phyloP scores from a whole-genome alignment of 2,113 vertebrate genomes.

The Eudorcas thomsonii region DNA sequence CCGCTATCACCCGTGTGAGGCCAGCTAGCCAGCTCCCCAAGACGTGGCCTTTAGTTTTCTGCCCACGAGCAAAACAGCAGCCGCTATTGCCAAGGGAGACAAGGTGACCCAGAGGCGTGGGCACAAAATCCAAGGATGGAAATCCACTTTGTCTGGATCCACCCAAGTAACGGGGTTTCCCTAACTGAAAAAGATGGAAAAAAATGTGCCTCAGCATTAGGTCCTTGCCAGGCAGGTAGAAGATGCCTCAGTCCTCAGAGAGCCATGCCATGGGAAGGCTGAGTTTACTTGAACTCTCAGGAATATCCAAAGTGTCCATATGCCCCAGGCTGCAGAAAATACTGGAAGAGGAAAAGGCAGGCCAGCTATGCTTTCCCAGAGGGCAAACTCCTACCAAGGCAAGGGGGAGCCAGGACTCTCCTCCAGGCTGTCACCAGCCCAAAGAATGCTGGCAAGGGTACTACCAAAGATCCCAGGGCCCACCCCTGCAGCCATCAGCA shows the following conservation, averaged over 20 bases:
- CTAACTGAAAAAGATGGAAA: neutral
- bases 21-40: slow-evolving; percentile 21
- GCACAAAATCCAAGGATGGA: slow-evolving; percentile 46
- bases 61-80: slow-evolving; percentile 56
- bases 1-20: neutral
- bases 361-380: neutral
- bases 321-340: neutral
- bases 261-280: neutral
- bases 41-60: slow-evolving; percentile 45
- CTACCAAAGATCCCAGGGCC: neutral
- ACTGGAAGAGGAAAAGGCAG: neutral
- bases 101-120: slow-evolving; percentile 55
- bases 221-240: neutral
- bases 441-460: neutral
- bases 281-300: neutral
- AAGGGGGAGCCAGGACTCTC: neutral
- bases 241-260: neutral
- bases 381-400: neutral
- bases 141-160: slow-evolving; percentile 51
- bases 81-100: slow-evolving; percentile 50
- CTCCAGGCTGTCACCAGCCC: neutral
- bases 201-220: neutral
- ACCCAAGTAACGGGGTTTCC: slow-evolving; percentile 18
- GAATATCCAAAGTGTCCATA: neutral
- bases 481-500: neutral